phyloP scores from a whole-genome alignment of 2,797 vertebrate species.

The Pipistrellus kuhlii region DNA sequence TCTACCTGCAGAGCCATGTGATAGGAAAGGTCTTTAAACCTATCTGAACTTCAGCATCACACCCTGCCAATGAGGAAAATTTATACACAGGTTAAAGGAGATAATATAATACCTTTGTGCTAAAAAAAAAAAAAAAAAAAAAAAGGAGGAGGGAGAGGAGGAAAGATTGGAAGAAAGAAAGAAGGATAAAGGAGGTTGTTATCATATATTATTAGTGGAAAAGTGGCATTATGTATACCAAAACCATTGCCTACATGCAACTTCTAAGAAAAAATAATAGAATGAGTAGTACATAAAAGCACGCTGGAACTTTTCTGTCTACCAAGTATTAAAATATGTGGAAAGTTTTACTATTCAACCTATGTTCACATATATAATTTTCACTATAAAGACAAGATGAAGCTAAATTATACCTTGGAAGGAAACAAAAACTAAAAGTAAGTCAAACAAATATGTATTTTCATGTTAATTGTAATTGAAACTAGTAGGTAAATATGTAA shows the following conservation, averaged over 20 bases:
- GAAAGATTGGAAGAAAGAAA: background rate
- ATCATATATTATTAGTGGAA: background rate
- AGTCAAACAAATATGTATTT: conserved; percentile 19
- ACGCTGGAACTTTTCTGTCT: background rate
- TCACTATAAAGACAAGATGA: conserved; percentile 39
- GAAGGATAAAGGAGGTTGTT: background rate
- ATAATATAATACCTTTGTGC: background rate
- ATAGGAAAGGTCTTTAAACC: conserved; percentile 21
- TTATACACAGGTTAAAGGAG: conserved; percentile 9
- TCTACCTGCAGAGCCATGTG: background rate
- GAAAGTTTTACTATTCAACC: conserved; percentile 3
- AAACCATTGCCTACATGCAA: conserved; percentile 6
- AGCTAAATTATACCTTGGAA: conserved; percentile 49
- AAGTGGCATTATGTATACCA: background rate
- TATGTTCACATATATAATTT: conserved; percentile 17
- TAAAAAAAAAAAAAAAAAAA: background rate
- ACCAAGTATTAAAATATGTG: conserved; percentile 33
- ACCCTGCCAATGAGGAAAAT: background rate
- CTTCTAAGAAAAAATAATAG: conserved; percentile 37
- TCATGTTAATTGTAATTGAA: background rate
- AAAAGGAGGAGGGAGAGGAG: background rate
- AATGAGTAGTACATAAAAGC: background rate
- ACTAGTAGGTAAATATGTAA: conserved; percentile 8
- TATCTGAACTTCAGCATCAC: background rate
- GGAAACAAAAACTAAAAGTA: conserved; percentile 53